These are phyloP conservation scores for Apodemus sylvaticus DNA, from an alignment of 2,113 vertebrate species.

Conservation along the genomic window DNA sequence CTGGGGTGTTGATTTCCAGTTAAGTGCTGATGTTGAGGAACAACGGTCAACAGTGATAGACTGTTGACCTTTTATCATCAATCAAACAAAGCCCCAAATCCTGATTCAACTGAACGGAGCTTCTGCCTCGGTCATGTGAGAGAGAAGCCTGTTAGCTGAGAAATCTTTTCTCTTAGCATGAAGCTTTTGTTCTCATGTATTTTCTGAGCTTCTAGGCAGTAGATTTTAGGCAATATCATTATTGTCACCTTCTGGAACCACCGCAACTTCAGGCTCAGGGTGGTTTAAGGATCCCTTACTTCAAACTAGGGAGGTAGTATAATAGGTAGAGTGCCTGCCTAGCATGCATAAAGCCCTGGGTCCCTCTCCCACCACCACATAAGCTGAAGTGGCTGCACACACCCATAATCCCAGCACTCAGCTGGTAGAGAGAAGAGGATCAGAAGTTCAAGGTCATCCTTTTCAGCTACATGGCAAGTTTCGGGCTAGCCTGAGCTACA, in stretches of 20 bases:
- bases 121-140: background rate
- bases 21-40: constrained; percentile 29
- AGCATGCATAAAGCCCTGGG: background rate
- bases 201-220: background rate
- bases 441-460: background rate
- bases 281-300: background rate
- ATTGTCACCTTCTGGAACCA: background rate
- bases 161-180: background rate
- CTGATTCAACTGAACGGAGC: background rate
- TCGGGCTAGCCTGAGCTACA: too few species aligned
- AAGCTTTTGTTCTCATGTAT: background rate
- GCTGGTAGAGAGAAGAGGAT: background rate
- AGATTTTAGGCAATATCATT: background rate
- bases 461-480: background rate
- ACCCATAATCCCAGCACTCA: background rate
- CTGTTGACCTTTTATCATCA: constrained; percentile 12
- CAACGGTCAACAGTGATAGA: background rate
- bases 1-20: background rate
- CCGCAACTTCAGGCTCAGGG: background rate
- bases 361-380: background rate
- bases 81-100: background rate
- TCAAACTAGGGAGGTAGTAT: background rate
- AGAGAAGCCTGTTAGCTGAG: background rate
- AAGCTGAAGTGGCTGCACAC: too few species aligned
- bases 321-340: background rate